Percentiles rank a stretch among this genome's conserved stretches.
These are phyloP conservation scores for Sebastes steindachneri DNA, from an alignment of 2,797 vertebrate genomes.

Conservation along the genomic window DNA sequence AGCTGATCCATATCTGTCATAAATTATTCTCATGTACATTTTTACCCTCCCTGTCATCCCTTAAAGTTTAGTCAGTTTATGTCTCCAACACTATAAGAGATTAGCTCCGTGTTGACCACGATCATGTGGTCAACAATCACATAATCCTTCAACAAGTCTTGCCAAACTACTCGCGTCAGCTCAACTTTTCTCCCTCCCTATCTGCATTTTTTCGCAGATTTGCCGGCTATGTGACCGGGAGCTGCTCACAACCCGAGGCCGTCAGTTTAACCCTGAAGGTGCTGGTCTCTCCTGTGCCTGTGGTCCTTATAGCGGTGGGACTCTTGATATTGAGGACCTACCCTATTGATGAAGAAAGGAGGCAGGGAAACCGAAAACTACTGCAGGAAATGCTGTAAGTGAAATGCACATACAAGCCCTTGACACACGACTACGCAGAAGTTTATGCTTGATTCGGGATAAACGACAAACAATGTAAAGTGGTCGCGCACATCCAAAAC, in stretches of 20 bases:
- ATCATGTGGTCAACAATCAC: constrained; percentile 51
- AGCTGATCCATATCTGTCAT: neutral
- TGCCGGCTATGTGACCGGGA: constrained; percentile 88
- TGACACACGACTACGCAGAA: neutral
- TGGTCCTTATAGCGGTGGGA: constrained; percentile 88
- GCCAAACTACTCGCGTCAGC: constrained; percentile 14
- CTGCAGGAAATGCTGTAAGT: constrained; percentile 88
- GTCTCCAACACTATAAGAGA: neutral
- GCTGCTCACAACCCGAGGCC: constrained; percentile 85
- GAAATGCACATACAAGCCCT: neutral
- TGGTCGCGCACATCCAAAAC: too few species aligned
- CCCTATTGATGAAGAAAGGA: constrained; percentile 90
- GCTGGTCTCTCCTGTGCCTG: constrained; percentile 89
- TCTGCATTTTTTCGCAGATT: constrained; percentile 83
- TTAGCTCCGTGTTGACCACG: neutral
- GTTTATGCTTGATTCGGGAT: neutral
- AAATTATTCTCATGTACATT: neutral
- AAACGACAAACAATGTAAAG: too few species aligned
- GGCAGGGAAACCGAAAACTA: constrained; percentile 87
- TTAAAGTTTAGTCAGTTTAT: neutral
- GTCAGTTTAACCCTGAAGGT: constrained; percentile 92
- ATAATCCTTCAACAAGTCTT: constrained; percentile 21
- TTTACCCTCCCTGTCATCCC: neutral
- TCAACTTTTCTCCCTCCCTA: constrained; percentile 22
- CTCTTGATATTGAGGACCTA: constrained; percentile 91